Evolutionary conservation across 53 echinoderm and acorn worm species (phyloP), one percentile per base, ranked within the genome.

Genomic region (Arbacia lixula): DNA sequence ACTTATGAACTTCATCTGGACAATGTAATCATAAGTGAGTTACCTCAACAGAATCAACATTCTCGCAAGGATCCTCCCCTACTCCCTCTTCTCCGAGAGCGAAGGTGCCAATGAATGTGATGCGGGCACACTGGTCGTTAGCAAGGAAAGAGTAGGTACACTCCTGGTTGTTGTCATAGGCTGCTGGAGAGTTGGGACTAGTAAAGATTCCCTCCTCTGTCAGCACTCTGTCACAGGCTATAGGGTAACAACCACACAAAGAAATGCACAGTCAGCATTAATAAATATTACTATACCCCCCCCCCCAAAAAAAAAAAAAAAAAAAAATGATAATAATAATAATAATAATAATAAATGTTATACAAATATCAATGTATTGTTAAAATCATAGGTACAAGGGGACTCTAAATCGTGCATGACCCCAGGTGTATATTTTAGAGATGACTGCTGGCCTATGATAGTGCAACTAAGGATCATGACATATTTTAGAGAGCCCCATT

Each of bases 151-250:
- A 10, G 43, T 83, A 71, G 0, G 4, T 36, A 61, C 88, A 88
- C 5, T 60, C 60, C 34, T 21, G 29, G 72, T 83, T 37, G 60
- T 82, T 24, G 6, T 69, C 71, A 34, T 88, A 88, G 30, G 24
- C 35, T 8, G 17, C 14, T 20, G 87, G 87, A 29, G 36, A 68
- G 17, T 75, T 79, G 8, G 88, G 88, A 42, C 61, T 71, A 46
- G 46, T 56, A 21, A 88, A 60, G 20, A 50, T n/a, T 11, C 62
- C 69, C 49, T 29, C 27, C 38, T 78, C 78, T 8, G 78, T 88
- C 5, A 88, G 65, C 30, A 54, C 54, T 42, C 29, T 42, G 62
- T 88, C 88, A 83, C 88, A 88, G 20, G 83, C 88, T 88, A 53
- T 53, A 8, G 1, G 10, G 28, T 41, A 28, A 71, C 12, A 71